Base-by-base conservation (phyloP, 2,888 invertebrate species). In the Neoitamus cyanurus region DNA sequence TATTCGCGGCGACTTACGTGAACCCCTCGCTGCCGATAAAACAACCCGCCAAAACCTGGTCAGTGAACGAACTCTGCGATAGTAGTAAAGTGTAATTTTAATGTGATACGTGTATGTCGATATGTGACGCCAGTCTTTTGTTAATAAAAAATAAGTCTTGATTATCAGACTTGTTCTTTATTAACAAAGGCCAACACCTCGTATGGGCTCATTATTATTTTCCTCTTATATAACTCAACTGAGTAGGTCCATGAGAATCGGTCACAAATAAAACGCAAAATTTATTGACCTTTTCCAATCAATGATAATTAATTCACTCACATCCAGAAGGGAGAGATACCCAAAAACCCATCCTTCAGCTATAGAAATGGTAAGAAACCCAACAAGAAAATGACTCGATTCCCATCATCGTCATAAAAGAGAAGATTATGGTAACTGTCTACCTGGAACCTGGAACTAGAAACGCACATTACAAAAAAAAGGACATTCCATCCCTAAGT, bases 381-480 rank as follows among this genome's bases (percentile, higher is more conserved):
- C 36, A 73, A 58, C 36, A 36, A 73, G 36, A 34, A 34, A 34
- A 31, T 20, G 36, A 73, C 73, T 36, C 3, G 36, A 36, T 73
- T 73, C 73, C 73, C 73, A 73, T 34, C 34, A 34, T 73, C 20
- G 34, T 34, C 73, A 73, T 58, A 25, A 58, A 58, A 58, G 25
- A 58, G 58, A 25, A 58, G 20, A 58, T 48, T 58, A n/a, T n/a
- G n/a, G n/a, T n/a, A 58, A 58, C 7, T 20, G 58, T 73, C 73
- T 73, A 73, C 73, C 73, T 73, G 73, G 73, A 73, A 73, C 73
- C 73, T 73, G 73, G 73, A 73, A 34, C 13, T 73, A 73, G 25
- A 58, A 58, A 58, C 58, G 58, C 9, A 25, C 25, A 25, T 20
- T 20, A 58, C 58, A 58, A 13, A 46, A 46, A 58, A 58, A 42